Evolutionary conservation across 2,797 vertebrate genomes (phyloP).

Genomic region (Adelosebastes latens): DNA sequence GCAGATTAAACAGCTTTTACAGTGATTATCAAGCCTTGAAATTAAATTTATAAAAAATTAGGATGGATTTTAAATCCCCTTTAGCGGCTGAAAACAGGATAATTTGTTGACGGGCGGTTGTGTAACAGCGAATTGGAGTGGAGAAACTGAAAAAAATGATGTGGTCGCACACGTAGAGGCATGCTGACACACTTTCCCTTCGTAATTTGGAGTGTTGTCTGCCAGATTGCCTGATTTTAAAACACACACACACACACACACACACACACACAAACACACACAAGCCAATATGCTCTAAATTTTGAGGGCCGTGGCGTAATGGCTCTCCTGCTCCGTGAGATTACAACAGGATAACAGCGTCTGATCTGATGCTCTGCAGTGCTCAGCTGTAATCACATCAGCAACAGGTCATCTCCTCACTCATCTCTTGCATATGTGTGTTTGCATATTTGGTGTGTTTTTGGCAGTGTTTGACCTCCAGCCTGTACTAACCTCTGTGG

Average conservation of each 20-base stretch:
- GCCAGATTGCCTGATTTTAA: conserved; percentile 38
- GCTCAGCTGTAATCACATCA: conserved; percentile 46
- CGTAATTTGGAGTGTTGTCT: not conserved
- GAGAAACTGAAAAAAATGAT: not conserved
- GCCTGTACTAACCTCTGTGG: conserved; percentile 80
- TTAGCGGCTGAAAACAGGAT: conserved; percentile 52
- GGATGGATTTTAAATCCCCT: conserved; percentile 46
- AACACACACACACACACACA: conserved; percentile 21
- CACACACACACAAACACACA: conserved; percentile 21
- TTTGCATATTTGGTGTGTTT: not conserved
- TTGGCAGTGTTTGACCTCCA: not conserved
- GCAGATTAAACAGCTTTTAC: conserved; percentile 62
- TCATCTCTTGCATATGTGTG: not conserved
- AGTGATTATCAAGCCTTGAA: conserved; percentile 56
- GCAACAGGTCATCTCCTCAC: conserved; percentile 19
- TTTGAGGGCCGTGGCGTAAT: conserved; percentile 15
- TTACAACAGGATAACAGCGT: conserved; percentile 70
- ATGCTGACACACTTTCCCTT: conserved; percentile 29
- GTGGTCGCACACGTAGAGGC: conserved; percentile 6
- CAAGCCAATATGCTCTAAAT: conserved; percentile 34
- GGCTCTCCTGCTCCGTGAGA: conserved; percentile 45
- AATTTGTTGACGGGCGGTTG: conserved; percentile 25
- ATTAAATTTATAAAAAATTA: conserved; percentile 67
- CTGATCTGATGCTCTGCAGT: conserved; percentile 51
- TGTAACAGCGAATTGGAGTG: conserved; percentile 11